A percentile compares a stretch with the other conserved stretches of the same genome.
phyloP scores from a whole-genome alignment of 2,113 vertebrate species.

The Xiphophorus hellerii region DNA sequence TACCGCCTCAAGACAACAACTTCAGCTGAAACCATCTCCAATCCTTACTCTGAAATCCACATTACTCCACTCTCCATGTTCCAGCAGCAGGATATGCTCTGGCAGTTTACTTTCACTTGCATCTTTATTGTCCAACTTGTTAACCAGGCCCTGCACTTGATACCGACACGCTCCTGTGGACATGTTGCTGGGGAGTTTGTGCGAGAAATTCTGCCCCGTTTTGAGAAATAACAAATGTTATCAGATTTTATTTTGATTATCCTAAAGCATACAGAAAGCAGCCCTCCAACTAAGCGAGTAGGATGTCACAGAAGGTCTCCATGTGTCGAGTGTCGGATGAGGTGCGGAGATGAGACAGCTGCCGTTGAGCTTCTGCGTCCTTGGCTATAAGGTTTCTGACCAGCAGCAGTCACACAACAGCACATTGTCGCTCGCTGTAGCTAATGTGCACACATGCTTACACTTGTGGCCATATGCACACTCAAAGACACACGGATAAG shows the following conservation, averaged over 20 bases:
- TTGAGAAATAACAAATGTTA: too few species aligned
- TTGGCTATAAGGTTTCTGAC: slow-evolving; percentile 68
- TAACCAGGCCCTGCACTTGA: background rate
- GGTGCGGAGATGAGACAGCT: slow-evolving; percentile 64
- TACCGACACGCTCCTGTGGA: background rate
- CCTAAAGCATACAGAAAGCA: background rate
- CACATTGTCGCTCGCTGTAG: slow-evolving; percentile 52
- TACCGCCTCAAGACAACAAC: background rate
- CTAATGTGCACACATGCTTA: slow-evolving; percentile 65
- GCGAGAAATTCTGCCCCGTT: background rate
- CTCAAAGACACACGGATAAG: slow-evolving; percentile 39
- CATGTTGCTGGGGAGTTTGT: background rate
- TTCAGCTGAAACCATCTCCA: background rate
- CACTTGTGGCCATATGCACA: slow-evolving; percentile 61
- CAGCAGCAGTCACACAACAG: slow-evolving; percentile 55
- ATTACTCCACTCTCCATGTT: background rate
- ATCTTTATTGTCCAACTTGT: background rate
- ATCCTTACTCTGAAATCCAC: background rate
- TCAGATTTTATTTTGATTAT: background rate
- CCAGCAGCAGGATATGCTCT: background rate
- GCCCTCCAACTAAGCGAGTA: background rate
- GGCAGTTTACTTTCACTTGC: background rate
- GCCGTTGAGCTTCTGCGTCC: slow-evolving; percentile 62
- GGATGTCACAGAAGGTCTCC: background rate
- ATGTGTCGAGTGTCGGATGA: slow-evolving; percentile 37